Evolutionary conservation across 2,797 vertebrate species (phyloP).

Genomic region (Pygocentrus nattereri): DNA sequence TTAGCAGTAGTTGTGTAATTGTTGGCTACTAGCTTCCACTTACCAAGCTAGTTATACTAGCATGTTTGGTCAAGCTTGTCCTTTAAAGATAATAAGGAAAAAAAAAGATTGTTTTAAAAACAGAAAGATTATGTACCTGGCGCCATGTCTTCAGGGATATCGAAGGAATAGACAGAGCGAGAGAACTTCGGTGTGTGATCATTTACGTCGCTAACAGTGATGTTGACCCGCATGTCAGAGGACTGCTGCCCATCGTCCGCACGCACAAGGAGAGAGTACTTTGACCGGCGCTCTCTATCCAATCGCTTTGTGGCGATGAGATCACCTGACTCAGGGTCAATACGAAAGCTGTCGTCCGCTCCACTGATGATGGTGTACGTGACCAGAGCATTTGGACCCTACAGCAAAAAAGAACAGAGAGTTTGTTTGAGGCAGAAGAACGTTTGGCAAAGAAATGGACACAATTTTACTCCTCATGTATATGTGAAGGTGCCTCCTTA

Average conservation of each 20-base stretch:
- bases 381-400: constrained; percentile 96
- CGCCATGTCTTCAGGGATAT: constrained; percentile 89
- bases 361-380: constrained; percentile 97
- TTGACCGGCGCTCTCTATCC: constrained; percentile 92
- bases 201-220: constrained; percentile 94
- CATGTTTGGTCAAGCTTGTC: too few relatives aligned
- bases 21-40: too few relatives aligned
- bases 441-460: too few relatives aligned
- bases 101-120: too few relatives aligned
- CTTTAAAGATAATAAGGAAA: too few relatives aligned
- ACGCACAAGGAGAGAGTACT: constrained; percentile 93
- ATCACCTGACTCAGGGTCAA: constrained; percentile 95
- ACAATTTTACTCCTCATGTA: too few relatives aligned
- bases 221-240: constrained; percentile 94
- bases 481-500: too few relatives aligned
- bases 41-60: too few relatives aligned
- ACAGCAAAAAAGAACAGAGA: not conserved
- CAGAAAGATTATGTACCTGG: constrained; percentile 79
- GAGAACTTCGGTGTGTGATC: constrained; percentile 95
- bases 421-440: too few relatives aligned
- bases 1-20: too few relatives aligned
- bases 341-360: constrained; percentile 93
- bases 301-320: constrained; percentile 91
- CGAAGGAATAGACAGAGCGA: constrained; percentile 90
- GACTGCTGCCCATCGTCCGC: constrained; percentile 96